A percentile compares a stretch with the other conserved stretches of the same genome.
phyloP scores from a whole-genome alignment of 2,113 vertebrate genomes.

The Scomber scombrus region DNA sequence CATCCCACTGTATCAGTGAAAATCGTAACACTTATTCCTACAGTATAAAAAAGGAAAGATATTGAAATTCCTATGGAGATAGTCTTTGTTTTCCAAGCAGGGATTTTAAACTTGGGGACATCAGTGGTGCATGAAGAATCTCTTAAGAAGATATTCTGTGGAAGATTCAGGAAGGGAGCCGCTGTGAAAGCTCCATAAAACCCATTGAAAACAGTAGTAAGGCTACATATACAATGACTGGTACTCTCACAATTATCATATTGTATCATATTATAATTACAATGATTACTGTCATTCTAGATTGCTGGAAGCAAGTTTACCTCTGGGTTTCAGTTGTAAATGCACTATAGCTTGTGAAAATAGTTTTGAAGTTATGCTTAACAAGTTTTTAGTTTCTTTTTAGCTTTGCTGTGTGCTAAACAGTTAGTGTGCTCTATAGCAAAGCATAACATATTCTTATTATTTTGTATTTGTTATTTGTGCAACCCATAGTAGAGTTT shows the following conservation, averaged over 20 bases:
- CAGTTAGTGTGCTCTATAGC: not conserved
- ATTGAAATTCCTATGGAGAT: slow-evolving; percentile 49
- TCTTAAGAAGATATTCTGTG: slow-evolving; percentile 67
- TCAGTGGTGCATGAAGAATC: slow-evolving; percentile 68
- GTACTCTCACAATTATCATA: not conserved
- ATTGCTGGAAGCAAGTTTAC: not conserved
- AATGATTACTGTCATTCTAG: not conserved
- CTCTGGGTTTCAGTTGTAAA: not conserved
- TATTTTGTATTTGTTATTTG: too few relatives aligned
- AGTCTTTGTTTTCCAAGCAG: slow-evolving; percentile 33
- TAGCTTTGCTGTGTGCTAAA: not conserved
- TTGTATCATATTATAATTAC: too few relatives aligned
- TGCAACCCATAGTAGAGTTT: not conserved
- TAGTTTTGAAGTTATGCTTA: not conserved
- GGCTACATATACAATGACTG: slow-evolving; percentile 4
- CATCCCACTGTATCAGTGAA: slow-evolving; percentile 27
- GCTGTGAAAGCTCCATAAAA: slow-evolving; percentile 35
- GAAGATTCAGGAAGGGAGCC: slow-evolving; percentile 24
- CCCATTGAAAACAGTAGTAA: slow-evolving; percentile 22
- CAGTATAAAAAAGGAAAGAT: slow-evolving; percentile 30
- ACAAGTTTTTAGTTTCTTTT: not conserved
- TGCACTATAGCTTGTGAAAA: too few relatives aligned
- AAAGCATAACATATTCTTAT: not conserved
- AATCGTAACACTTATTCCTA: slow-evolving; percentile 50
- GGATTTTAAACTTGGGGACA: slow-evolving; percentile 58